These are phyloP conservation scores for Drosophila mauritiana DNA, from an alignment of 1,140 invertebrate species.

Conservation along the genomic window DNA sequence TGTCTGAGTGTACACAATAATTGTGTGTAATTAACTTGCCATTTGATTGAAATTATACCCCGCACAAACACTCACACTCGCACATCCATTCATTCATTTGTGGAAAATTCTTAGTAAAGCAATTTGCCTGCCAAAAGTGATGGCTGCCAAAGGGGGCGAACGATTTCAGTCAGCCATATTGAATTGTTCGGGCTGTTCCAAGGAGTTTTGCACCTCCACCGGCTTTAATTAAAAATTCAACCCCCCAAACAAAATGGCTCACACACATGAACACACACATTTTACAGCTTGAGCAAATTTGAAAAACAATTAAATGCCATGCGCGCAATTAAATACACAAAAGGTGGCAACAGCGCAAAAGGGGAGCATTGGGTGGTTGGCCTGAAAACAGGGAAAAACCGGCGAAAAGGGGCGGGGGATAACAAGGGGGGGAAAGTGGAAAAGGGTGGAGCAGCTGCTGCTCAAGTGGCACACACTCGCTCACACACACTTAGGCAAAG, in stretches of 20 bases:
- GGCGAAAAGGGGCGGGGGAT: neutral
- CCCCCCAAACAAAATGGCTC: slow-evolving; percentile 69
- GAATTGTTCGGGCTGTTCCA: slow-evolving; percentile 55
- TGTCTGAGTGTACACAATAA: slow-evolving; percentile 47
- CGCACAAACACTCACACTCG: slow-evolving; percentile 27
- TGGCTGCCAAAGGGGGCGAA: slow-evolving; percentile 1
- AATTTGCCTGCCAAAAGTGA: slow-evolving; percentile 68
- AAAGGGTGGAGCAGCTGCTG: slow-evolving; percentile 49
- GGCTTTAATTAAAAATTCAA: slow-evolving; percentile 82
- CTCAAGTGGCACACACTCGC: slow-evolving; percentile 62
- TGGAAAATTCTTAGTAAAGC: slow-evolving; percentile 49
- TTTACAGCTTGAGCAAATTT: slow-evolving; percentile 81
- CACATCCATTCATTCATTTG: slow-evolving; percentile 10
- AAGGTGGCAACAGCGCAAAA: slow-evolving; percentile 71
- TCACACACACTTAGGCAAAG: slow-evolving; percentile 1
- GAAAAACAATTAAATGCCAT: slow-evolving; percentile 84
- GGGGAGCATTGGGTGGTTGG: neutral
- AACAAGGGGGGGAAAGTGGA: neutral
- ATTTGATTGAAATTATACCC: slow-evolving; percentile 81
- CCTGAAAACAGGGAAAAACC: neutral
- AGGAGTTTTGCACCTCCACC: slow-evolving; percentile 58
- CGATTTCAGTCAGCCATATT: slow-evolving; percentile 64
- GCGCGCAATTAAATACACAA: slow-evolving; percentile 83
- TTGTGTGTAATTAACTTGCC: slow-evolving; percentile 79
- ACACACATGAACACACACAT: slow-evolving; percentile 45